These are phyloP conservation scores for Horisme vitalbata DNA, from an alignment of 2,888 invertebrate species.

Conservation along the genomic window DNA sequence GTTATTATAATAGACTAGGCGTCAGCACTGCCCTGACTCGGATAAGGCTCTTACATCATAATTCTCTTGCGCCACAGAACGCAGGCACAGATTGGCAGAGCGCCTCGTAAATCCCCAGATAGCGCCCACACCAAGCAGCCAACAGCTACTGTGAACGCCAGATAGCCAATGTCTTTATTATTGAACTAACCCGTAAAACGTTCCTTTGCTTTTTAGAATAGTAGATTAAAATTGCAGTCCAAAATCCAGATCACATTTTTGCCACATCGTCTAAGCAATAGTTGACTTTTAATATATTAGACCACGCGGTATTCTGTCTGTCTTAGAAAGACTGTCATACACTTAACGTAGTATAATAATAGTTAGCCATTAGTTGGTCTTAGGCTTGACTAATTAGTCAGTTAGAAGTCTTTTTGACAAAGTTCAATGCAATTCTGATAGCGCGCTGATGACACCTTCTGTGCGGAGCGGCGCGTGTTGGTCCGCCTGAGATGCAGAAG, in stretches of 20 bases:
- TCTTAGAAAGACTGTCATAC: no score
- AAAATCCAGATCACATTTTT: background rate
- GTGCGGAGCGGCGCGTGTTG: no score
- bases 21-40: background rate
- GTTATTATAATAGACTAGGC: background rate
- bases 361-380: no score
- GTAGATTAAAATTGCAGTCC: background rate
- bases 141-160: conserved; percentile 66
- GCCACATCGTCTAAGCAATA: no score
- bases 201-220: background rate
- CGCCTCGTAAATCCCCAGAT: conserved; percentile 59
- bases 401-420: no score
- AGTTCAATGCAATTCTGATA: no score
- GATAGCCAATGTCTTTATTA: conserved; percentile 60
- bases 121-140: conserved; percentile 69
- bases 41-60: conserved; percentile 15
- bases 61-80: conserved; percentile 20
- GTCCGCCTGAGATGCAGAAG: no score
- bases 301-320: no score
- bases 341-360: no score
- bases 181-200: conserved; percentile 21
- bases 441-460: no score
- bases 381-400: no score
- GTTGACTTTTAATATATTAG: no score
- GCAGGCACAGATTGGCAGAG: conserved; percentile 47